Evolutionary conservation across 2,113 vertebrate species (phyloP).

Genomic region (Uria aalge): DNA sequence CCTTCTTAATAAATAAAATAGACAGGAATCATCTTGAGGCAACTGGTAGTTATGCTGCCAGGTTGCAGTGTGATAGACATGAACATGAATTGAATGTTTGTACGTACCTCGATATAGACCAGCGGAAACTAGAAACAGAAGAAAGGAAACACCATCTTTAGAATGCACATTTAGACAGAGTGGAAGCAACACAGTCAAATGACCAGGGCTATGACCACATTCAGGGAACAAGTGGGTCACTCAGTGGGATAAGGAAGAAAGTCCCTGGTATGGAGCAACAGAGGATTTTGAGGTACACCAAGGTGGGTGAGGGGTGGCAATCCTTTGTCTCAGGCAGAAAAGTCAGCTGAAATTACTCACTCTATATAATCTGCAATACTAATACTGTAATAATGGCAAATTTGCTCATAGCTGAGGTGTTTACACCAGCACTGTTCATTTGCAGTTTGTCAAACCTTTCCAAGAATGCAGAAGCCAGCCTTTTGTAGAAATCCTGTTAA

Average conservation of each 20-base stretch:
- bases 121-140: constrained; percentile 52
- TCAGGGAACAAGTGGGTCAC: not conserved
- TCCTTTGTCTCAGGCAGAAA: not conserved
- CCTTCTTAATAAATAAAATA: not conserved
- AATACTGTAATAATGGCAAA: not conserved
- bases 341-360: not conserved
- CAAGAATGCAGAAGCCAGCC: not conserved
- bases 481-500: not conserved
- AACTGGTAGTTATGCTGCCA: not conserved
- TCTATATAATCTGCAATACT: not conserved
- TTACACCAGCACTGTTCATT: not conserved
- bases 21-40: not conserved
- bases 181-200: not conserved
- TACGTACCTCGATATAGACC: constrained; percentile 62
- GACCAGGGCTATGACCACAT: not conserved
- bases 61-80: not conserved
- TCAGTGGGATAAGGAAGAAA: not conserved
- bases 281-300: not conserved
- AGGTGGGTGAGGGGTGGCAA: fast-evolving
- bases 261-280: not conserved
- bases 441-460: not conserved
- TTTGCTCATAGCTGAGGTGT: not conserved
- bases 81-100: not conserved
- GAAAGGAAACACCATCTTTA: not conserved
- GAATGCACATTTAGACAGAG: not conserved